phyloP scores from a whole-genome alignment of 92 coral and sea anemone species.

The Porites divaricata region DNA sequence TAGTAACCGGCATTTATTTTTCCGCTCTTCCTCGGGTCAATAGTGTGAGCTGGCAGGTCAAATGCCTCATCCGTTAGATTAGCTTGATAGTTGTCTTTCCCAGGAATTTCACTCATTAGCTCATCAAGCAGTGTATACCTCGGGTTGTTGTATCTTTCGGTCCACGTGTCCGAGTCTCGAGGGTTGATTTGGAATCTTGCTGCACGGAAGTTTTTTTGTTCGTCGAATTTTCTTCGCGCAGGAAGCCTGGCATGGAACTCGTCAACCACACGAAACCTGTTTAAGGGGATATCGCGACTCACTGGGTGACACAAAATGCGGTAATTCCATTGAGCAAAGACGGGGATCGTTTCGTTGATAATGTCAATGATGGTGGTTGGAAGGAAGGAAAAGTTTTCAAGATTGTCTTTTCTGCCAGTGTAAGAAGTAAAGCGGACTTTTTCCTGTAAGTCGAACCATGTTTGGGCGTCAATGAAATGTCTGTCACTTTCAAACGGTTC shows the following conservation, averaged over 20 bases:
- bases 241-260: slow-evolving; percentile 43
- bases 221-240: slow-evolving; percentile 13
- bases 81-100: slow-evolving; percentile 84
- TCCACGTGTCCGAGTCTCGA: slow-evolving; percentile 40
- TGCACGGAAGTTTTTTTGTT: slow-evolving; percentile 52
- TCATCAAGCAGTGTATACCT: slow-evolving; percentile 47
- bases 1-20: slow-evolving; percentile 76
- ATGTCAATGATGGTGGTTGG: slow-evolving; percentile 88
- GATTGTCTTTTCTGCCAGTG: slow-evolving; percentile 91
- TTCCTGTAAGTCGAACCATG: slow-evolving; percentile 93
- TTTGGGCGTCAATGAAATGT: slow-evolving; percentile 87
- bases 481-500: slow-evolving; percentile 96
- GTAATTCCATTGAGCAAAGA: slow-evolving; percentile 87
- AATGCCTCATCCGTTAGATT: slow-evolving; percentile 80
- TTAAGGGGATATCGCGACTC: slow-evolving; percentile 66
- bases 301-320: slow-evolving; percentile 81
- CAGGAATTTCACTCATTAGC: slow-evolving; percentile 80
- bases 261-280: slow-evolving; percentile 69
- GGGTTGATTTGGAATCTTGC: slow-evolving; percentile 80
- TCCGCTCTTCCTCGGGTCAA: slow-evolving; percentile 66
- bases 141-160: slow-evolving; percentile 39
- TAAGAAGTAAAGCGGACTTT: slow-evolving; percentile 95
- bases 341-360: slow-evolving; percentile 75
- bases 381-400: slow-evolving; percentile 88
- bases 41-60: slow-evolving; percentile 63